phyloP scores from a whole-genome alignment of 1,140 invertebrate species.

The Zaprionus lachaisei region DNA sequence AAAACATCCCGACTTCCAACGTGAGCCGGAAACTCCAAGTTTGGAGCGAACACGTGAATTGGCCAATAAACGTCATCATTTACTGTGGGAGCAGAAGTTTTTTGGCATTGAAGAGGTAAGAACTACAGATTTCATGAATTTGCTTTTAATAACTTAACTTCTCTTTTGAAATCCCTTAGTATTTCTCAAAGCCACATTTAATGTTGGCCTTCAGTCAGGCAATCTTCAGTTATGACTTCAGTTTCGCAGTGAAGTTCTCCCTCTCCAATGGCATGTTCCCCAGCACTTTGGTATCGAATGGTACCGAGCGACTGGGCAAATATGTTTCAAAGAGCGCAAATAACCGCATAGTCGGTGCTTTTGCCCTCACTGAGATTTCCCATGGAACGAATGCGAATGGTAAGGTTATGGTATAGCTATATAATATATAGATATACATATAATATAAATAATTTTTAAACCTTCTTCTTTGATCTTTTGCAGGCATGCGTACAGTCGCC shows the following conservation, averaged over 20 bases:
- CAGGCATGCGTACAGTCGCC: conserved; percentile 92
- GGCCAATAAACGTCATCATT: conserved; percentile 87
- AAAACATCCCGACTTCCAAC: conserved; percentile 90
- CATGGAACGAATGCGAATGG: conserved; percentile 92
- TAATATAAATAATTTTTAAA: background rate
- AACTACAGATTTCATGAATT: background rate
- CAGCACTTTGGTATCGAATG: conserved; percentile 86
- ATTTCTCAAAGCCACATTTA: conserved; percentile 81
- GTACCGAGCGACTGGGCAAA: conserved; percentile 87
- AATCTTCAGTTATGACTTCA: conserved; percentile 90
- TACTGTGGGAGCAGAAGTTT: conserved; percentile 88
- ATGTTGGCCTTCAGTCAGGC: conserved; percentile 85
- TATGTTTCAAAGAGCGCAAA: conserved; percentile 87
- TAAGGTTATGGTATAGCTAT: background rate
- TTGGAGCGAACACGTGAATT: conserved; percentile 88
- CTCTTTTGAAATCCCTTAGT: conserved; percentile 74
- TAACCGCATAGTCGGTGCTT: conserved; percentile 89
- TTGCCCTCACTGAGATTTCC: conserved; percentile 93
- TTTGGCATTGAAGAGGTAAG: conserved; percentile 86
- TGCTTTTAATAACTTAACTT: conserved; percentile 5
- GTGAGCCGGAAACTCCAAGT: conserved; percentile 85
- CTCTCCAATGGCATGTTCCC: conserved; percentile 87
- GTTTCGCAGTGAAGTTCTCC: conserved; percentile 87
- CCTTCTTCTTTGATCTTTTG: background rate
- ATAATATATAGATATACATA: background rate